A percentile compares a stretch with the other conserved stretches of the same genome.
These are phyloP conservation scores for Butastur rufipennis DNA, from an alignment of 2,113 vertebrate genomes.

Conservation along the genomic window DNA sequence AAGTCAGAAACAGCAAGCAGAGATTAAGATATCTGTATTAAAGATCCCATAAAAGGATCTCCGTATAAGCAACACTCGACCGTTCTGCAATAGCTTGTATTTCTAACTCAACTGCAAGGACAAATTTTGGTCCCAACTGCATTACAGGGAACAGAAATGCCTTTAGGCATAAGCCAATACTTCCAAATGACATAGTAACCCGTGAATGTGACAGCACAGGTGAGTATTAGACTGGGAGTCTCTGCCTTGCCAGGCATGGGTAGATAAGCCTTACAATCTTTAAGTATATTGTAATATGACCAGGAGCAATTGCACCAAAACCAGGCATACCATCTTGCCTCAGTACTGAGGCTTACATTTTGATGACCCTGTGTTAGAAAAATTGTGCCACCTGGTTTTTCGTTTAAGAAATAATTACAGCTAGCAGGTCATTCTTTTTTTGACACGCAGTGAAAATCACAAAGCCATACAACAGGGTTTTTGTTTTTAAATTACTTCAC, in stretches of 20 bases:
- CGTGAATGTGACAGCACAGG: not conserved
- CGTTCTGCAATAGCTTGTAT: not conserved
- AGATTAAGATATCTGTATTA: not conserved
- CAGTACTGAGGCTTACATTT: not conserved
- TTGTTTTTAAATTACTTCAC: not conserved
- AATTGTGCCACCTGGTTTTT: not conserved
- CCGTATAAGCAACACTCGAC: not conserved
- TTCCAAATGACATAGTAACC: not conserved
- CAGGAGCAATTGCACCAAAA: not conserved
- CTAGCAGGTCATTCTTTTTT: not conserved
- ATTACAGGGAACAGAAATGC: not conserved
- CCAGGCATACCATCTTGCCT: not conserved
- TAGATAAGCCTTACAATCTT: not conserved
- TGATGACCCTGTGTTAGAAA: not conserved
- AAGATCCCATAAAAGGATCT: not conserved
- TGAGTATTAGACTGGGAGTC: not conserved
- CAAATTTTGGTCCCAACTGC: not conserved
- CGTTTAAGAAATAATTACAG: not conserved
- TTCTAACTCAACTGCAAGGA: not conserved
- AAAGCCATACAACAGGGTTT: not conserved
- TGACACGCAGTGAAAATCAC: not conserved
- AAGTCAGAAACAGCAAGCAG: not conserved
- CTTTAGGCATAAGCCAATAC: not conserved
- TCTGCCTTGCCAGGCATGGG: not conserved
- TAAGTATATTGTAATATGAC: accelerated